Evolutionary conservation across 92 coral and sea anemone species (phyloP).

Genomic region (Bergia puertoricense): DNA sequence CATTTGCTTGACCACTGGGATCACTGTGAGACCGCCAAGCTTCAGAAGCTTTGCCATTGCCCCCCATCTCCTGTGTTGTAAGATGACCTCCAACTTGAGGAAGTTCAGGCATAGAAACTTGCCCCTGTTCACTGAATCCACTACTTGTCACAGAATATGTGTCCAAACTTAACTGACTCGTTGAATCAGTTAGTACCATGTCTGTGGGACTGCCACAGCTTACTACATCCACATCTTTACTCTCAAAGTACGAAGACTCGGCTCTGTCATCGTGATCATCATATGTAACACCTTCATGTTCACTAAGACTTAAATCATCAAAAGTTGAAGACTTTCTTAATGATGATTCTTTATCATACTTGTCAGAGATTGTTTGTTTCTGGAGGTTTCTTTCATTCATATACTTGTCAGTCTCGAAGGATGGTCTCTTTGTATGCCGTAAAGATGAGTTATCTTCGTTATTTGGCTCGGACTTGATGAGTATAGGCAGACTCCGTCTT

Average conservation of each 20-base stretch:
- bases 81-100: constrained; percentile 64
- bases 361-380: constrained; percentile 33
- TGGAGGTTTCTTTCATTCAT: constrained; percentile 42
- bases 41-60: constrained; percentile 54
- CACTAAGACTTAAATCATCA: constrained; percentile 40
- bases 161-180: constrained; percentile 82
- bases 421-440: constrained; percentile 3
- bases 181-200: constrained; percentile 59
- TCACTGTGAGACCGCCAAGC: constrained; percentile 95
- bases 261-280: constrained; percentile 4
- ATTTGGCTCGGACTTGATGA: neutral
- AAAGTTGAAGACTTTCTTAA: constrained; percentile 42
- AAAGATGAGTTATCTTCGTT: neutral
- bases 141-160: constrained; percentile 81
- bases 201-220: constrained; percentile 80
- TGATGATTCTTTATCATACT: constrained; percentile 24
- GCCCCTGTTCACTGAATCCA: constrained; percentile 90
- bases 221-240: constrained; percentile 59
- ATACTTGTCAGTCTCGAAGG: constrained; percentile 24
- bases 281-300: constrained; percentile 40
- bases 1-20: constrained; percentile 82
- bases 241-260: constrained; percentile 47
- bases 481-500: constrained; percentile 28
- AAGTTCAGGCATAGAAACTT: constrained; percentile 81
- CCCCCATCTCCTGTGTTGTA: constrained; percentile 45